Evolutionary conservation across 2,797 vertebrate genomes (phyloP), one percentile per base, ranked within the genome.

Genomic region (Florisuga fusca): DNA sequence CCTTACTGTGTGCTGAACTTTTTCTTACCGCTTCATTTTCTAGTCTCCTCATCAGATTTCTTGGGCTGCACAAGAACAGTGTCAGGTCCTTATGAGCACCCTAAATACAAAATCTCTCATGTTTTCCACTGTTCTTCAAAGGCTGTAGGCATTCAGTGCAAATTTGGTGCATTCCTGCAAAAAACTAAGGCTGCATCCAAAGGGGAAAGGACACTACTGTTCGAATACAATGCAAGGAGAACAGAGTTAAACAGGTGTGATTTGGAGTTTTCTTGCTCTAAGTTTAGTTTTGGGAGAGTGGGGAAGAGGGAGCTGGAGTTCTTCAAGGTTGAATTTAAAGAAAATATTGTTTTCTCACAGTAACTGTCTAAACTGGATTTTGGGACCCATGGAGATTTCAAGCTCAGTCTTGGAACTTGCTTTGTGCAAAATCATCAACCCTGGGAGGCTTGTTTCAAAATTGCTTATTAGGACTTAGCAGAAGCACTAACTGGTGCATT

Each of bases 41-140:
- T 33, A 62, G 48, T 64, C 43, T 87, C n/a, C 41, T 29, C 34
- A 38, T 17, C 63, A 54, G 59, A 48, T 68, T 73, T 73, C n/a
- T 90, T 62, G 66, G 41, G 46, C 88, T 86, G 58, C 29, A 5
- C 15, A 14, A n/a, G 20, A 75, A 2, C 64, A n/a, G 18, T 66
- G 38, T 57, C 48, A 51, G 25, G n/a, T 66, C 36, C 9, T 77
- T 58, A 33, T 17, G 26, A 75, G 19, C 23, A n/a, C 26, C n/a
- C 76, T 61, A 58, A 63, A 41, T 41, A 41, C 12, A 41, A 41
- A 41, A 41, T 41, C 38, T 41, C 38, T 41, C 38, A 41, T 41
- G 12, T 95, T 79, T 27, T 27, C 33, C 72, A 21, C 15, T 73
- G 7, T 86, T 90, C 31, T 91, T 90, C 58, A 69, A n/a, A 78